These are phyloP conservation scores for Oreocharis arfaki DNA, from an alignment of 2,113 vertebrate species.

Conservation along the genomic window DNA sequence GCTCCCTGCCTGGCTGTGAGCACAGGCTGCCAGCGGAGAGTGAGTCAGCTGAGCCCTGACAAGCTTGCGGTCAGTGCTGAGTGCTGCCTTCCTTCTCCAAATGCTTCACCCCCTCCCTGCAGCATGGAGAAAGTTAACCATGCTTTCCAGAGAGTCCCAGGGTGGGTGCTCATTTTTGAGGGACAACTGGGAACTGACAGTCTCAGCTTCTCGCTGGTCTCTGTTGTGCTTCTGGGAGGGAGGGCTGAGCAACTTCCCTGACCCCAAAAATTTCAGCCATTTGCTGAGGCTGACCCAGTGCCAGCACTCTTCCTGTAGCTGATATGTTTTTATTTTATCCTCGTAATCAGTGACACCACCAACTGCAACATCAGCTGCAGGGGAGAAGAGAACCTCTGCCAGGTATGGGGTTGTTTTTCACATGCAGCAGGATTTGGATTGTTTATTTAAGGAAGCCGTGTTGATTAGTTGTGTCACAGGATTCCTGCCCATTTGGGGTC, in stretches of 20 bases:
- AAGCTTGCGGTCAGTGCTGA: neutral
- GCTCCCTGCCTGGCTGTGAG: rapidly evolving
- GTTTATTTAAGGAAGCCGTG: neutral
- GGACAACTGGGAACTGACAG: neutral
- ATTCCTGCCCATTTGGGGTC: neutral
- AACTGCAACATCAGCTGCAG: neutral
- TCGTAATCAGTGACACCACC: neutral
- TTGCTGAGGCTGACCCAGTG: neutral
- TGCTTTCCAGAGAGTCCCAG: rapidly evolving
- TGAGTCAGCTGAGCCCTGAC: neutral
- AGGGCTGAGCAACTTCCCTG: neutral
- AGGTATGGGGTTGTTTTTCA: neutral
- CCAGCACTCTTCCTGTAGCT: neutral
- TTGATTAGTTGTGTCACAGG: neutral
- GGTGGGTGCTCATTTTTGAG: neutral
- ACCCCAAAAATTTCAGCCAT: neutral
- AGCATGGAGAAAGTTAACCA: rapidly evolving
- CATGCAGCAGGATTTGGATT: neutral
- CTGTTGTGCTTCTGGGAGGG: neutral
- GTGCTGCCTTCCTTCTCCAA: neutral
- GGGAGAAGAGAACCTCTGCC: neutral
- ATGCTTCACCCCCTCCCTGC: neutral
- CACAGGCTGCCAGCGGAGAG: neutral
- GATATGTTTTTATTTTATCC: neutral
- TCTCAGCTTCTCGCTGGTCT: neutral